Base-by-base conservation (phyloP, 2,888 invertebrate species). In the Cephus pygmeus region DNA sequence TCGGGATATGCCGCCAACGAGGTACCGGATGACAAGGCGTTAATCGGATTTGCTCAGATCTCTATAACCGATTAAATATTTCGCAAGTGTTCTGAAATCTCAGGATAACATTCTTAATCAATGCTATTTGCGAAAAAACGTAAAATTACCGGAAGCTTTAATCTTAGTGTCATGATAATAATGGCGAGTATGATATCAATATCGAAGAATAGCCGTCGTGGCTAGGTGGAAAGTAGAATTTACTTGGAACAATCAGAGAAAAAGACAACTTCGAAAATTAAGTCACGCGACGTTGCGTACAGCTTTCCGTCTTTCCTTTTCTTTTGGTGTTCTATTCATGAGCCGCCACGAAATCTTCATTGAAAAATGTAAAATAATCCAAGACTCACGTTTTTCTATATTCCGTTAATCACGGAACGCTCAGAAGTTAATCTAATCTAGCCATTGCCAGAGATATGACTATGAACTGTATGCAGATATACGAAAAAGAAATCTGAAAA, bases 41-140 rank as follows among this genome's bases (percentile, higher is more conserved):
- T 99, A 85, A 95, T 99, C 90, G 99, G 99, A 89, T 99, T 96
- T 93, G 99, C 99, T 91, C 99, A 99, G 93, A 96, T 99, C 91
- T 98, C 98, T 87, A 96, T 98, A 91, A 96, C 96, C 85, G 97
- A 97, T 94, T 97, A 94, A 92, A 77, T 15, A 69, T 78, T 78
- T 71, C 31, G 36, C 40, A 76, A 81, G 75, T 79, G 77, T 84
- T 85, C 81, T 80, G 77, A 82, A 83, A 34, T 81, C 79, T 83
- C 82, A 85, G 86, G 83, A 85, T 83, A 83, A 79, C 69, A 76
- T 83, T 85, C 83, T 84, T 84, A 83, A 80, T 81, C 76, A 80
- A 71, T 81, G 79, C 77, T 78, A 82, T 80, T 82, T 79, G 76
- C 78, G 69, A 34, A 80, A 79, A 80, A 79, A 79, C 34, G 69